Evolutionary conservation across 53 echinoderm and acorn worm species (phyloP).

Genomic region (Glandiceps talaboti): DNA sequence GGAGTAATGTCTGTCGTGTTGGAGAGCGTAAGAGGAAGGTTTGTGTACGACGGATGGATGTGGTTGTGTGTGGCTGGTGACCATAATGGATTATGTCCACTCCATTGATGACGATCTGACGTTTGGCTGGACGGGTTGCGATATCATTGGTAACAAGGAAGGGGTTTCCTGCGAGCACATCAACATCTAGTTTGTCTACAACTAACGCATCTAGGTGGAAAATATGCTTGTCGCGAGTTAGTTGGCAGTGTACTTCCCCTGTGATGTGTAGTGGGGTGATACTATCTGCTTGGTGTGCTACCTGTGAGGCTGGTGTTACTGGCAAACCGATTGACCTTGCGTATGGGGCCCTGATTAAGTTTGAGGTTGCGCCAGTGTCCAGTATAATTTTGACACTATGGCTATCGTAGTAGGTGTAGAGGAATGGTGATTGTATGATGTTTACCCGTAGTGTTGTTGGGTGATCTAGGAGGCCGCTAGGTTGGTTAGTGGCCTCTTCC

Average conservation of each 20-base stretch:
- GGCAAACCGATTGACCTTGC: neutral
- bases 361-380: slow-evolving; percentile 4
- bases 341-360: neutral
- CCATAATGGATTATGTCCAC: neutral
- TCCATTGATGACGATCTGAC: neutral
- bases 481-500: no score
- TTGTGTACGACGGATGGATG: neutral
- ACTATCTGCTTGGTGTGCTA: slow-evolving; percentile 9
- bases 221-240: neutral
- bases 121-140: neutral
- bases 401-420: slow-evolving; percentile 1
- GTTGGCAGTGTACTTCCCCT: neutral
- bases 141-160: neutral
- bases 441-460: neutral
- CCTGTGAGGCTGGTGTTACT: slow-evolving; percentile 6
- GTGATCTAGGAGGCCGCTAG: neutral
- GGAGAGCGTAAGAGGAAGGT: neutral
- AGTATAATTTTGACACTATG: neutral
- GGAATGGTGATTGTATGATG: slow-evolving; percentile 6
- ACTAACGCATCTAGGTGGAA: neutral
- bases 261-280: neutral
- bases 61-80: neutral
- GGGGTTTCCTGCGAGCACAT: neutral
- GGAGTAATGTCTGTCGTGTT: neutral
- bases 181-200: neutral